Conservation (phyloP, 2,113 vertebrate genomes). For the Oryzias javanicus region DNA sequence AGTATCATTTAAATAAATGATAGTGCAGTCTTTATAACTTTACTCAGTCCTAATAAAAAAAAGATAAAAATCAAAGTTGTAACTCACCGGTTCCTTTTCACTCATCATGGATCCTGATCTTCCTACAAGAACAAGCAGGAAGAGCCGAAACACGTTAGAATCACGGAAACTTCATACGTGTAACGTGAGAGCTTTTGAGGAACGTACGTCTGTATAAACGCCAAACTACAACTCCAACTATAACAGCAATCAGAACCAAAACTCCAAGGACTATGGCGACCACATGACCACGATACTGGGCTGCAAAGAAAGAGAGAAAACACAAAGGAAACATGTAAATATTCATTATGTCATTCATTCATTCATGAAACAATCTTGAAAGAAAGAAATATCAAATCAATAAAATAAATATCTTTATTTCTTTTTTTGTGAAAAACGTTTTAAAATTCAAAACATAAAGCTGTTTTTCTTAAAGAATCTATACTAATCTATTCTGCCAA, state of each 20-base stretch:
- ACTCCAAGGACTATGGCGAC: rapidly evolving
- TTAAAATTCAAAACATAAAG: too few species aligned
- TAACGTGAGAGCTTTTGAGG: neutral
- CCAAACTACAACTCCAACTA: rapidly evolving
- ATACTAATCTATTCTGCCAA: too few species aligned
- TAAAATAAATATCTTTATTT: neutral
- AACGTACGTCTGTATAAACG: neutral
- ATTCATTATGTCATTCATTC: neutral
- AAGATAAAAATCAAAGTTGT: too few species aligned
- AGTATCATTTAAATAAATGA: too few species aligned
- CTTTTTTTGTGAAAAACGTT: neutral
- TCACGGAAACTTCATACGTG: too few species aligned
- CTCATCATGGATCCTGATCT: too few species aligned
- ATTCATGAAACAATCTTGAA: neutral
- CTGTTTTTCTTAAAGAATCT: too few species aligned
- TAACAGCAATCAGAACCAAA: rapidly evolving
- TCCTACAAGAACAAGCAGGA: too few species aligned
- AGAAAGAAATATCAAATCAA: neutral
- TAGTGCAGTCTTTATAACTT: too few species aligned
- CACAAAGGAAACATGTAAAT: neutral
- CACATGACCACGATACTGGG: rapidly evolving
- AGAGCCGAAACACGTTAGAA: too few species aligned
- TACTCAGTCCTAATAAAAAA: too few species aligned
- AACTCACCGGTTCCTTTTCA: too few species aligned
- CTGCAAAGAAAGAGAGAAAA: constrained; percentile 21